phyloP scores from a whole-genome alignment of 2,113 vertebrate genomes.

The Istiophorus platypterus region DNA sequence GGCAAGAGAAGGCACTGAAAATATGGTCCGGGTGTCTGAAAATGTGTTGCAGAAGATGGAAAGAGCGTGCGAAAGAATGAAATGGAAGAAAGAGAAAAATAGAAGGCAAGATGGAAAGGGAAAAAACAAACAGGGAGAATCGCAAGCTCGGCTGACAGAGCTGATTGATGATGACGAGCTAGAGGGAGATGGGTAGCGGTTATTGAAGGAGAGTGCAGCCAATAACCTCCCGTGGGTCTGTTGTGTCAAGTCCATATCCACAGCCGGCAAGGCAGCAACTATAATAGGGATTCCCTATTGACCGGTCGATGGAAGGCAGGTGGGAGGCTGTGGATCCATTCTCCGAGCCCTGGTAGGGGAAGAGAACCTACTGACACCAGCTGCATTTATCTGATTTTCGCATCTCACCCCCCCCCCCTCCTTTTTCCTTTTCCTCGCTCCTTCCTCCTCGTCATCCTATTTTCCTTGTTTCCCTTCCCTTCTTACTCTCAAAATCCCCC shows the following conservation, averaged over 20 bases:
- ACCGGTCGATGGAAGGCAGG: conserved; percentile 54
- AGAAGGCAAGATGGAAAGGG: conserved; percentile 9
- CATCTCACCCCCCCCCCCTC: conserved; percentile 7
- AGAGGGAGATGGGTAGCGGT: conserved; percentile 51
- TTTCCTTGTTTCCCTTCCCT: conserved; percentile 5
- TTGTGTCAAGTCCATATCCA: conserved; percentile 67
- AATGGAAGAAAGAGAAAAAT: not conserved
- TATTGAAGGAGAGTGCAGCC: conserved; percentile 70
- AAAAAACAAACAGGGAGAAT: conserved; percentile 45
- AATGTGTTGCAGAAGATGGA: conserved; percentile 45
- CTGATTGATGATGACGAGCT: conserved; percentile 55
- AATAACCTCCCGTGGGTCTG: conserved; percentile 64
- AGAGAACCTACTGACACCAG: conserved; percentile 40
- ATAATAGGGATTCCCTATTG: conserved; percentile 72
- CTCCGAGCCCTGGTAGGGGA: conserved; percentile 13
- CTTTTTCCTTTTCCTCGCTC: not conserved
- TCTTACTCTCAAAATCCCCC: conserved; percentile 13
- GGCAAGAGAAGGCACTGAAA: conserved; percentile 40
- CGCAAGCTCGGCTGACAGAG: conserved; percentile 37
- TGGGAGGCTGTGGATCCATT: conserved; percentile 59
- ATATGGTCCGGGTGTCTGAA: conserved; percentile 41
- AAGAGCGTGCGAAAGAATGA: not conserved
- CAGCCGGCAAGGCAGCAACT: conserved; percentile 61
- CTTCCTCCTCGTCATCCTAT: conserved; percentile 9
- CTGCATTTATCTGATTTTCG: conserved; percentile 60